A percentile compares a stretch with the other conserved stretches of the same genome.
phyloP scores from a whole-genome alignment of 2,888 invertebrate species.

The Pseudeuparius sepicola region DNA sequence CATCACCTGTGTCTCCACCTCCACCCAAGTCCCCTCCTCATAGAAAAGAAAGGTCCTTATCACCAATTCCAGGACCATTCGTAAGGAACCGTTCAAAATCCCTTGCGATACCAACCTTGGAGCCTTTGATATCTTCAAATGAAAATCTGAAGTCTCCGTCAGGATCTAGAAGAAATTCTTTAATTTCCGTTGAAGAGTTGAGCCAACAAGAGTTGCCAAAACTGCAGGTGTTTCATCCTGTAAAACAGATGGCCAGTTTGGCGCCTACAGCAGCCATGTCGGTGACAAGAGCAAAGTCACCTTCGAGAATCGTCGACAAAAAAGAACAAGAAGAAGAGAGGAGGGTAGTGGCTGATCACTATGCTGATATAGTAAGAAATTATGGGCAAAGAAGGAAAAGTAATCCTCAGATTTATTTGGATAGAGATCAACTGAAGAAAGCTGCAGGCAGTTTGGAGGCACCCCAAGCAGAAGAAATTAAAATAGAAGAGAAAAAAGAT shows the following conservation, averaged over 20 bases:
- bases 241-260: constrained; percentile 22
- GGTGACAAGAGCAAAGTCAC: constrained; percentile 34
- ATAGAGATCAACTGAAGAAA: constrained; percentile 31
- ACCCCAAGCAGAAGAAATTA: constrained; percentile 13
- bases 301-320: constrained; percentile 31
- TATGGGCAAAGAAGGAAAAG: constrained; percentile 41
- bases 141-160: constrained; percentile 14
- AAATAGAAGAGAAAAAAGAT: constrained; percentile 13
- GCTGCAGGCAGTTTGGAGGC: constrained; percentile 31
- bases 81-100: constrained; percentile 20
- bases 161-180: constrained; percentile 26
- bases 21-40: constrained; percentile 18
- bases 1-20: constrained; percentile 21
- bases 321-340: constrained; percentile 51
- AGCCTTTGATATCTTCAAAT: constrained; percentile 16
- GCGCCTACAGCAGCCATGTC: constrained; percentile 31
- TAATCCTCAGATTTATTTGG: constrained; percentile 24
- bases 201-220: constrained; percentile 2
- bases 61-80: constrained; percentile 20
- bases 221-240: constrained; percentile 9
- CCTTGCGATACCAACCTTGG: constrained; percentile 18
- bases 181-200: constrained; percentile 21
- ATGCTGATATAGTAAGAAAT: constrained; percentile 68
- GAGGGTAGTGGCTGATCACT: constrained; percentile 65
- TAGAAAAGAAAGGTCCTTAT: constrained; percentile 17